These are phyloP conservation scores for Cyaniris semiargus DNA, from an alignment of 2,888 invertebrate genomes.

Conservation along the genomic window DNA sequence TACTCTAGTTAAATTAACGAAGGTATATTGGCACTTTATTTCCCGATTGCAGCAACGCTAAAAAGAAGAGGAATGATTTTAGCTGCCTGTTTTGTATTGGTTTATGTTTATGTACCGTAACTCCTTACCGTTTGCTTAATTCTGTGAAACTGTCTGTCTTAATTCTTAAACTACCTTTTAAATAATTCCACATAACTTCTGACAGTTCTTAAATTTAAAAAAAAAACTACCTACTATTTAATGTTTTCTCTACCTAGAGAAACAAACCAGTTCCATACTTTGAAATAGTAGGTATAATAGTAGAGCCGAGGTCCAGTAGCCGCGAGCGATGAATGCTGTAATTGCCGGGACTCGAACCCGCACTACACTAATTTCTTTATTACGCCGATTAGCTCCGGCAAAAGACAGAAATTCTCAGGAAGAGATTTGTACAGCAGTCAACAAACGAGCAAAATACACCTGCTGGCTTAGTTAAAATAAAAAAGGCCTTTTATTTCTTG, in stretches of 20 bases:
- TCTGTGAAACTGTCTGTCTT: too few species aligned
- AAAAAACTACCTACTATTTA: background rate
- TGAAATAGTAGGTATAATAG: background rate
- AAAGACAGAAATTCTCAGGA: background rate
- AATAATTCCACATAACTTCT: too few species aligned
- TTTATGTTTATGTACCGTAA: too few species aligned
- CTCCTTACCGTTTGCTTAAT: too few species aligned
- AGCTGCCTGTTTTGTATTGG: too few species aligned
- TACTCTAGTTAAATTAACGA: too few species aligned
- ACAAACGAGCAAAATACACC: background rate
- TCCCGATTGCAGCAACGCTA: too few species aligned
- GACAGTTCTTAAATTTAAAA: background rate
- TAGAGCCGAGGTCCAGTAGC: background rate
- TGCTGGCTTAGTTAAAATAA: background rate
- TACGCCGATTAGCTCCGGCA: background rate
- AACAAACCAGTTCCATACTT: background rate
- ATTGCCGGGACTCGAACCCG: constrained; percentile 14
- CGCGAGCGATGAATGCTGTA: background rate
- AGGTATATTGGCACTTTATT: too few species aligned
- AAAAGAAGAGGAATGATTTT: too few species aligned
- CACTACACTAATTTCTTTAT: background rate
- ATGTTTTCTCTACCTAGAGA: background rate
- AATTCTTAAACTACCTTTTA: too few species aligned
- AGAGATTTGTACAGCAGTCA: background rate
- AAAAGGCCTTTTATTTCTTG: too few species aligned